Conservation (phyloP, 2,888 invertebrate species). For the Luperina nickerlii region DNA sequence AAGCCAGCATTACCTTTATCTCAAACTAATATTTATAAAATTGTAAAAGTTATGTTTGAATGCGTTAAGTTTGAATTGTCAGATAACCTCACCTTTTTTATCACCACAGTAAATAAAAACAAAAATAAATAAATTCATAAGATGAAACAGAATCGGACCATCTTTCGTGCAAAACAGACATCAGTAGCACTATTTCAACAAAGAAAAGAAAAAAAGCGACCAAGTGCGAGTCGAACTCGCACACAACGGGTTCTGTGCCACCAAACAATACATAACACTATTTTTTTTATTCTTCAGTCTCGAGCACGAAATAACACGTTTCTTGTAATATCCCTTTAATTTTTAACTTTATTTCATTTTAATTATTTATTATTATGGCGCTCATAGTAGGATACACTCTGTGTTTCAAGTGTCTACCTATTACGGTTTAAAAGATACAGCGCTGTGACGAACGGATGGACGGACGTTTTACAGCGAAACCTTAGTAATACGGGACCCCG, state of each 20-base stretch:
- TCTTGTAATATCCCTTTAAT: background rate
- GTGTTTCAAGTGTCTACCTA: background rate
- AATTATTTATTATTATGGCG: background rate
- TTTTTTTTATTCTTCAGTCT: too few relatives aligned
- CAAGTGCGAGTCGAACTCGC: too few relatives aligned
- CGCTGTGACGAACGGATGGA: background rate
- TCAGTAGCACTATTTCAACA: background rate
- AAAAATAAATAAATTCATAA: background rate
- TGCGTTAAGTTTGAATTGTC: background rate
- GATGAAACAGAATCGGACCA: background rate
- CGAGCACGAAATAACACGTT: background rate
- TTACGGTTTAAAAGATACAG: background rate
- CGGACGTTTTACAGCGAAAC: too few relatives aligned
- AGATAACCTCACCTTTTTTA: background rate
- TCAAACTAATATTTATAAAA: background rate
- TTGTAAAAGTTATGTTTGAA: background rate
- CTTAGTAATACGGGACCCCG: background rate
- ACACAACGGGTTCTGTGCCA: background rate
- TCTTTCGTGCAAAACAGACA: constrained; percentile 8
- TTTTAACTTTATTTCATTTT: background rate
- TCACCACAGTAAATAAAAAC: background rate
- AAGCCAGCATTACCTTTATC: background rate
- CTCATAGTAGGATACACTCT: background rate
- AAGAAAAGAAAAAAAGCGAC: background rate
- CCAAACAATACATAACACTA: background rate